phyloP scores from a whole-genome alignment of 2,113 vertebrate species.

The Todiramphus saurophagus region DNA sequence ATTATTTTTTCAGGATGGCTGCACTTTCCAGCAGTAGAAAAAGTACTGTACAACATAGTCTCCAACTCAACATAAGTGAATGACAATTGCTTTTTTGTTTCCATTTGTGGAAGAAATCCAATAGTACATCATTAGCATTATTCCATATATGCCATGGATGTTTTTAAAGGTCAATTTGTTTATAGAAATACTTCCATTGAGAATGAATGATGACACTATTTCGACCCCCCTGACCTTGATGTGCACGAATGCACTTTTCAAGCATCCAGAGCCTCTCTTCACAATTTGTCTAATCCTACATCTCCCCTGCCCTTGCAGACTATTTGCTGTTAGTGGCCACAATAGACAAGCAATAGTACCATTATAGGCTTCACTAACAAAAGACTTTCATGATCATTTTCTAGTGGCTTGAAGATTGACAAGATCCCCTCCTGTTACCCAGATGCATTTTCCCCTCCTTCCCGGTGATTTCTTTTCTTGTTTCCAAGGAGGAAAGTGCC shows the following conservation, averaged over 20 bases:
- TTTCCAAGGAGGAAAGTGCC: conserved; percentile 79
- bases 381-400: conserved; percentile 78
- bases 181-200: conserved; percentile 28
- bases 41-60: not conserved
- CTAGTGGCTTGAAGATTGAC: conserved; percentile 78
- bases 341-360: conserved; percentile 73
- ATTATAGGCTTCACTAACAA: conserved; percentile 78
- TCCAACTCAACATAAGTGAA: not conserved
- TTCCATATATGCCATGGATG: conserved; percentile 12
- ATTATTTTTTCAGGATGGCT: not conserved
- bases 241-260: conserved; percentile 64
- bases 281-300: conserved; percentile 68
- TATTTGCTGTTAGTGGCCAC: conserved; percentile 70
- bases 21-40: not conserved
- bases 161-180: conserved; percentile 55
- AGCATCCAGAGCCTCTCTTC: conserved; percentile 55
- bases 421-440: conserved; percentile 79
- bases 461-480: conserved; percentile 81
- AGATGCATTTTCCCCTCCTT: conserved; percentile 74
- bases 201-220: conserved; percentile 61
- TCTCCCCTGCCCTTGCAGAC: conserved; percentile 52
- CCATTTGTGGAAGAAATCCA: conserved; percentile 40
- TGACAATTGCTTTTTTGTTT: conserved; percentile 15
- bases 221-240: conserved; percentile 55
- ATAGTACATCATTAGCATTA: conserved; percentile 6